Evolutionary conservation across 2,113 vertebrate species (phyloP), one percentile per base, ranked within the genome.

Genomic region (Larimichthys polyactis): DNA sequence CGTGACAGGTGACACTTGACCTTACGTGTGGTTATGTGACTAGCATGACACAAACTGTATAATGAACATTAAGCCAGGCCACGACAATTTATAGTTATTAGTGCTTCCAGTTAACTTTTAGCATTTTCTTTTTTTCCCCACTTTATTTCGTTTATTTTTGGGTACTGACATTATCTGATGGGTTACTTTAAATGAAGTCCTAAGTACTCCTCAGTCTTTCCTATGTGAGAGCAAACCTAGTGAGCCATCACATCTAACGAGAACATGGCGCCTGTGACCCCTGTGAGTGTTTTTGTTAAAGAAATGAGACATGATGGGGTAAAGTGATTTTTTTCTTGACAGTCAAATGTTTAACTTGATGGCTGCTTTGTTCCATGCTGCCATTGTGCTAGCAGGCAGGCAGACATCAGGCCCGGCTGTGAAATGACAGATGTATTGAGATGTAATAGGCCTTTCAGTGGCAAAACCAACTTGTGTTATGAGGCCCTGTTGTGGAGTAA

Each of bases 381-480:
- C 77, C 71, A 76, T 77, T 77, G 71, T 87, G 64, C 63, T 51
- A 52, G 54, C 54, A 82, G 63, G 67, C 43, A 6, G 44, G 27
- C 46, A 83, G 78, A 85, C 36, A 14, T 60, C n/a, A 71, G 36
- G 62, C 60, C 74, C 15, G 17, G 29, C 78, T 77, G 78, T 62
- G 5, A 67, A 49, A 67, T 86, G 90, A 87, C 83, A 81, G 74
- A 79, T 76, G 82, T 14, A 79, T 79, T 79, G 76, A 89, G 78
- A 87, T 71, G 78, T 89, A 85, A 87, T 87, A 43, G 79, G 64
- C 74, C 82, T 79, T 76, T 91, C 76, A 58, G 72, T 72, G 32
- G 67, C 67, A 75, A 84, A 78, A 71, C 48, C 71, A 77, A 49
- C 84, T 63, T 51, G 59, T 78, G 60, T 78, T 85, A 75, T 22